Evolutionary conservation across 1,140 invertebrate genomes (phyloP).

Genomic region (Pseudomyrmex concolor): DNA sequence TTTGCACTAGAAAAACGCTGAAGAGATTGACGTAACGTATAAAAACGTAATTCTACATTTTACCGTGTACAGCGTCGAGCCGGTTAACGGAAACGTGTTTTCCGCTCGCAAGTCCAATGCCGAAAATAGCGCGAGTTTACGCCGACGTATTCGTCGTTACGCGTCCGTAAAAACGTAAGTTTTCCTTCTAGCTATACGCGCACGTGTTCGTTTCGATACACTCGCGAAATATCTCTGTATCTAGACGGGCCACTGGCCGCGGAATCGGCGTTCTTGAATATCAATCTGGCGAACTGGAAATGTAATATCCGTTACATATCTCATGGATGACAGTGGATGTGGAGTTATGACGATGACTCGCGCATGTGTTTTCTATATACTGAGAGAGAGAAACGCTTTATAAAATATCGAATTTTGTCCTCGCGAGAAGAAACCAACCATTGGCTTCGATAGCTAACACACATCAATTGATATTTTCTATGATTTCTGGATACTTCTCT

Average conservation of each 20-base stretch:
- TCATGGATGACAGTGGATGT: conserved; percentile 58
- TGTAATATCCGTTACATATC: conserved; percentile 72
- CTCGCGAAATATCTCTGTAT: conserved; percentile 47
- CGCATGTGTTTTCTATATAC: conserved; percentile 58
- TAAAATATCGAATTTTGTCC: neutral
- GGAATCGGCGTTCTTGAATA: conserved; percentile 61
- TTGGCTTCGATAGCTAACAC: too few species aligned
- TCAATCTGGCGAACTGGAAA: conserved; percentile 67
- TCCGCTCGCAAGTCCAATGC: neutral
- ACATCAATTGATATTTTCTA: too few species aligned
- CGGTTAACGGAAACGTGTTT: conserved; percentile 31
- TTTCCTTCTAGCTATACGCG: conserved; percentile 22
- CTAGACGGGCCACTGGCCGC: neutral
- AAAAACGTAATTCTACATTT: conserved; percentile 36
- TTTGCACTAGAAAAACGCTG: neutral
- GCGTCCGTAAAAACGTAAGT: conserved; percentile 5
- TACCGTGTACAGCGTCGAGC: neutral
- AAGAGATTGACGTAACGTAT: conserved; percentile 22
- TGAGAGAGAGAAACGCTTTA: neutral
- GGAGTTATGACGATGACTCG: conserved; percentile 63
- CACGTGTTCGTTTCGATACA: conserved; percentile 1
- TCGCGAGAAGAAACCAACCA: neutral
- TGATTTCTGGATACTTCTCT: too few species aligned
- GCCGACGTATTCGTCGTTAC: conserved; percentile 19
- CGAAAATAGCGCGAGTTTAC: conserved; percentile 40